Conservation (phyloP, 2,888 invertebrate genomes). For the Orthosia cruda region DNA sequence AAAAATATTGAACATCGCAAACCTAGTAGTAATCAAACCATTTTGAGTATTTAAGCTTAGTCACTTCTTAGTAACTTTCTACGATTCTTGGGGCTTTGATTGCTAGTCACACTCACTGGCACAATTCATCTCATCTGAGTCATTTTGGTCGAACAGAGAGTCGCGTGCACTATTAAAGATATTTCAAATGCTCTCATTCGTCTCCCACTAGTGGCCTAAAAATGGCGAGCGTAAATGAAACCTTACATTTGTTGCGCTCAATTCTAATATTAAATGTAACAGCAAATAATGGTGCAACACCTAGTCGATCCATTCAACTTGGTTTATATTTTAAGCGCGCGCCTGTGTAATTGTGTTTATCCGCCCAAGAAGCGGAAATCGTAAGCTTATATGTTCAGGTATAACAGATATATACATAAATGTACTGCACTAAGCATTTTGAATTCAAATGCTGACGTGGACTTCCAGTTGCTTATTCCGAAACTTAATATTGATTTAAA, state of each 20-base stretch:
- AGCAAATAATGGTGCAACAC: slow-evolving; percentile 38
- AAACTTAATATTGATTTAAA: slow-evolving; percentile 17
- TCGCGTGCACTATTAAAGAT: slow-evolving; percentile 61
- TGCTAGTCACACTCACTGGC: slow-evolving; percentile 50
- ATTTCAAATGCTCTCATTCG: slow-evolving; percentile 67
- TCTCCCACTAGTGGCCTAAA: slow-evolving; percentile 65
- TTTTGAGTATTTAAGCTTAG: slow-evolving; percentile 24
- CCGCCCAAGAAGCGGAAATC: slow-evolving; percentile 22
- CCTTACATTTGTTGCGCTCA: slow-evolving; percentile 54
- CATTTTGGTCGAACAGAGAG: slow-evolving; percentile 58
- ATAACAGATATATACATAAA: slow-evolving; percentile 5
- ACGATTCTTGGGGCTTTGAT: slow-evolving; percentile 43
- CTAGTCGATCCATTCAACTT: slow-evolving; percentile 25
- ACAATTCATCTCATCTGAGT: slow-evolving; percentile 62
- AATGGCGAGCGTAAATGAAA: slow-evolving; percentile 50
- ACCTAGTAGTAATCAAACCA: slow-evolving; percentile 2
- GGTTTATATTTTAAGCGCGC: slow-evolving; percentile 36
- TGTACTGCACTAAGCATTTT: not conserved
- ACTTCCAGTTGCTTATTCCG: not conserved
- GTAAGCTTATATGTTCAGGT: slow-evolving; percentile 11
- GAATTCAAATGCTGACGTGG: slow-evolving; percentile 3
- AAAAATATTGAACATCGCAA: slow-evolving; percentile 30
- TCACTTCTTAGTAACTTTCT: slow-evolving; percentile 38
- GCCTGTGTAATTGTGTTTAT: slow-evolving; percentile 40
- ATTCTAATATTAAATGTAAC: slow-evolving; percentile 39